Evolutionary conservation across 2,888 invertebrate species (phyloP).

Genomic region (Plagodis dolabraria): DNA sequence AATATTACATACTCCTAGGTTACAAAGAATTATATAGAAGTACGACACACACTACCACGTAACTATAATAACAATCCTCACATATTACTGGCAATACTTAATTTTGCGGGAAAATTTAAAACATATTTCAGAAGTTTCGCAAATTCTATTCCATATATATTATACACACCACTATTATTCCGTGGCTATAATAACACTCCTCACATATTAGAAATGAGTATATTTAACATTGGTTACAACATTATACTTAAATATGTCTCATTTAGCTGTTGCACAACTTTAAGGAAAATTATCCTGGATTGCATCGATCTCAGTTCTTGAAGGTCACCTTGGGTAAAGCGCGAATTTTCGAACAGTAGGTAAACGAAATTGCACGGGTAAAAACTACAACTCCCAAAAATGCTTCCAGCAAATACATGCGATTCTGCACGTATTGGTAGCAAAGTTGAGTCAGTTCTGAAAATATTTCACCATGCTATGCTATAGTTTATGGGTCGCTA

Average conservation of each 20-base stretch:
- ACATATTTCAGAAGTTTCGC: neutral
- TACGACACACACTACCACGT: no score
- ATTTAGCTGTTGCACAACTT: conserved; percentile 13
- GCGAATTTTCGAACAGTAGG: conserved; percentile 66
- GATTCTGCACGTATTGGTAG: conserved; percentile 45
- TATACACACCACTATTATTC: no score
- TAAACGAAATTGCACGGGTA: conserved; percentile 1
- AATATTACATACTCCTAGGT: no score
- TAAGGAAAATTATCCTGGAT: conserved; percentile 19
- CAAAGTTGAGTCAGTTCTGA: conserved; percentile 29
- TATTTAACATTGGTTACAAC: no score
- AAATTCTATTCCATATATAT: neutral
- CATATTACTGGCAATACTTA: no score
- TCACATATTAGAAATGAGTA: no score
- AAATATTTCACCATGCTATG: conserved; percentile 39
- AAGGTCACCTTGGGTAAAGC: conserved; percentile 77
- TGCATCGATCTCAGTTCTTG: conserved; percentile 55
- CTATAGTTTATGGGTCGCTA: conserved; percentile 22
- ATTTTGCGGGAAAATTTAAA: neutral
- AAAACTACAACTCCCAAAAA: conserved; percentile 15
- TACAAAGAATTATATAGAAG: no score
- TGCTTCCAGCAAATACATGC: conserved; percentile 43
- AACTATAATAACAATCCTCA: no score
- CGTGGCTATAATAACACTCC: no score
- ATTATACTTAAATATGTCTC: neutral